Evolutionary conservation across 2,888 invertebrate genomes (phyloP).

Genomic region (Ecdyonurus torrentis): DNA sequence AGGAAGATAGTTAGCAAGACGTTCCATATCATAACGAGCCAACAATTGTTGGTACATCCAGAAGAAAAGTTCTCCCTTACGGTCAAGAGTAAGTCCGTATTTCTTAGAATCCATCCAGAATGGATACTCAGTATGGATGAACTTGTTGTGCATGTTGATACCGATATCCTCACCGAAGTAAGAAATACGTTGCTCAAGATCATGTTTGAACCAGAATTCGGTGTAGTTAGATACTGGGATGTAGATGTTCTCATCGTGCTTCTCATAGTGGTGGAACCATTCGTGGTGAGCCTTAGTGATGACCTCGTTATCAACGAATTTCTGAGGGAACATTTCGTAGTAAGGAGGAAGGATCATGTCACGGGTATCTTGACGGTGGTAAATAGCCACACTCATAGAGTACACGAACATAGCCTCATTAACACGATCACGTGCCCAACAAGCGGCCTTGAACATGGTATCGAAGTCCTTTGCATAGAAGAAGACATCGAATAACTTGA

Average conservation of each 20-base stretch:
- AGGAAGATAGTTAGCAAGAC: slow-evolving; percentile 33
- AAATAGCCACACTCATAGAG: slow-evolving; percentile 37
- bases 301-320: slow-evolving; percentile 41
- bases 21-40: slow-evolving; percentile 37
- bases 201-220: slow-evolving; percentile 25
- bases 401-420: slow-evolving; percentile 49
- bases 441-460: slow-evolving; percentile 48
- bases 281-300: slow-evolving; percentile 29
- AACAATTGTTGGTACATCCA: slow-evolving; percentile 47
- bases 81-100: slow-evolving; percentile 33
- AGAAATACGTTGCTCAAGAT: slow-evolving; percentile 38
- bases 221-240: slow-evolving; percentile 43
- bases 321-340: slow-evolving; percentile 49
- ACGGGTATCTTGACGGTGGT: slow-evolving; percentile 38
- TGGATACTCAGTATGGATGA: slow-evolving; percentile 41
- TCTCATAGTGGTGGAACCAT: slow-evolving; percentile 13
- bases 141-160: slow-evolving; percentile 46
- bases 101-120: slow-evolving; percentile 42
- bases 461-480: slow-evolving; percentile 52
- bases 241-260: slow-evolving; percentile 19
- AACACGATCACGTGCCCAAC: slow-evolving; percentile 43
- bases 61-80: slow-evolving; percentile 45
- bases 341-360: slow-evolving; percentile 43
- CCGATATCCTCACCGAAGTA: slow-evolving; percentile 58
- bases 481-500: slow-evolving; percentile 46